phyloP scores from a whole-genome alignment of 1,140 invertebrate species.

The Drosophila sulfurigaster region DNA sequence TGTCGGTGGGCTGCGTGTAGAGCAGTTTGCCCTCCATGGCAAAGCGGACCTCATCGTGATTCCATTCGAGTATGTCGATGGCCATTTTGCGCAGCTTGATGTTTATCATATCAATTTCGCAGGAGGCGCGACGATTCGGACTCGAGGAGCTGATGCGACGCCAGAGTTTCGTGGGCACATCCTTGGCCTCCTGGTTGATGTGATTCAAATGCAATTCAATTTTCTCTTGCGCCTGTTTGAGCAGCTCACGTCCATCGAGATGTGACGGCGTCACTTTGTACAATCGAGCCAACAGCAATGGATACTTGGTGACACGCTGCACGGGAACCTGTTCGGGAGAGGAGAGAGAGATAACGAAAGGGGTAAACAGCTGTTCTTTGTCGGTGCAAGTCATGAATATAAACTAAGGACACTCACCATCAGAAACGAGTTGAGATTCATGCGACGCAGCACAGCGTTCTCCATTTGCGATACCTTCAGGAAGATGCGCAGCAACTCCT shows the following conservation, averaged over 20 bases:
- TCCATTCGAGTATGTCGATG: conserved; percentile 96
- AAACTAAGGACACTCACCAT: conserved; percentile 89
- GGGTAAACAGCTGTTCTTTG: background rate
- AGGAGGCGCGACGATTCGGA: conserved; percentile 88
- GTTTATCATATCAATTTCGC: conserved; percentile 93
- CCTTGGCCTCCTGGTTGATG: conserved; percentile 97
- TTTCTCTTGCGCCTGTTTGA: conserved; percentile 94
- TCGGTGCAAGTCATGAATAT: conserved; percentile 25
- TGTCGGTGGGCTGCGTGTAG: conserved; percentile 94
- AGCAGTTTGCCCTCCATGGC: conserved; percentile 94
- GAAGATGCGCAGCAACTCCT: conserved; percentile 97
- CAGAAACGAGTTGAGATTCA: conserved; percentile 98
- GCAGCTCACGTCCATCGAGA: conserved; percentile 90
- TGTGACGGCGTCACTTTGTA: conserved; percentile 95
- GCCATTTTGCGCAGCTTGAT: conserved; percentile 96
- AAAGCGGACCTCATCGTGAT: conserved; percentile 94
- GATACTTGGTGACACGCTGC: conserved; percentile 96
- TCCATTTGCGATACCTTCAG: conserved; percentile 98
- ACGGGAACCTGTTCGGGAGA: conserved; percentile 89
- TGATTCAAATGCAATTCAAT: conserved; percentile 97
- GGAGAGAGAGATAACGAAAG: background rate
- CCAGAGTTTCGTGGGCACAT: conserved; percentile 95
- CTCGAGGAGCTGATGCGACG: conserved; percentile 93
- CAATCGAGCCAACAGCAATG: conserved; percentile 94
- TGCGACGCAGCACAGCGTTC: conserved; percentile 94